These are phyloP conservation scores for Neostethus bicornis DNA, from an alignment of 2,797 vertebrate species.

Conservation along the genomic window DNA sequence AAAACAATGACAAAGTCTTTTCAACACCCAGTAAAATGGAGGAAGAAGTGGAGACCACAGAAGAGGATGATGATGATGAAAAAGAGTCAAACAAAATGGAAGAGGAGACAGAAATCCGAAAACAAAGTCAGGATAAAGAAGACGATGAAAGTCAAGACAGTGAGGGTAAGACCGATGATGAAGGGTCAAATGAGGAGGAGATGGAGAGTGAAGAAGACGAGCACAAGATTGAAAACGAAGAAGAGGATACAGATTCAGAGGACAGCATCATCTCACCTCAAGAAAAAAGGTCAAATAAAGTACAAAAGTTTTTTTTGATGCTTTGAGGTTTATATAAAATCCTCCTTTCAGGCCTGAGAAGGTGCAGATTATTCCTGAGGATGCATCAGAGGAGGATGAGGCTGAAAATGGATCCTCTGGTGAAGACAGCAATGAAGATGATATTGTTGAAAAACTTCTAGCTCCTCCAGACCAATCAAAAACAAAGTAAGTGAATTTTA, in stretches of 20 bases:
- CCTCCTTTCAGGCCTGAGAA: slow-evolving; percentile 38
- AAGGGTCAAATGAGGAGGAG: slow-evolving; percentile 10
- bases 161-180: slow-evolving; percentile 13
- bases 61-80: slow-evolving; percentile 39
- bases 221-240: slow-evolving; percentile 5
- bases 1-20: slow-evolving; percentile 23
- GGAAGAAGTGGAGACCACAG: slow-evolving; percentile 25
- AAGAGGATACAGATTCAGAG: slow-evolving; percentile 62
- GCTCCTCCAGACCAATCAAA: slow-evolving; percentile 58
- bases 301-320: background rate
- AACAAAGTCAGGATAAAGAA: slow-evolving; percentile 35
- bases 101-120: slow-evolving; percentile 11
- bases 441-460: slow-evolving; percentile 73
- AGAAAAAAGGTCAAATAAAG: slow-evolving; percentile 42
- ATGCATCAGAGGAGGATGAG: slow-evolving; percentile 43
- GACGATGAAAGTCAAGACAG: slow-evolving; percentile 18
- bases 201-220: slow-evolving; percentile 10
- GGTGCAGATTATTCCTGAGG: slow-evolving; percentile 38
- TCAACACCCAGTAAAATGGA: slow-evolving; percentile 21
- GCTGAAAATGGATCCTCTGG: slow-evolving; percentile 40
- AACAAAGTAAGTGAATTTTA: slow-evolving; percentile 53
- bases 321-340: background rate
- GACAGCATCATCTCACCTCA: slow-evolving; percentile 69
- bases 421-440: slow-evolving; percentile 37
- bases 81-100: slow-evolving; percentile 21